Conservation (phyloP, 2,113 vertebrate species). For the Tursiops truncatus region DNA sequence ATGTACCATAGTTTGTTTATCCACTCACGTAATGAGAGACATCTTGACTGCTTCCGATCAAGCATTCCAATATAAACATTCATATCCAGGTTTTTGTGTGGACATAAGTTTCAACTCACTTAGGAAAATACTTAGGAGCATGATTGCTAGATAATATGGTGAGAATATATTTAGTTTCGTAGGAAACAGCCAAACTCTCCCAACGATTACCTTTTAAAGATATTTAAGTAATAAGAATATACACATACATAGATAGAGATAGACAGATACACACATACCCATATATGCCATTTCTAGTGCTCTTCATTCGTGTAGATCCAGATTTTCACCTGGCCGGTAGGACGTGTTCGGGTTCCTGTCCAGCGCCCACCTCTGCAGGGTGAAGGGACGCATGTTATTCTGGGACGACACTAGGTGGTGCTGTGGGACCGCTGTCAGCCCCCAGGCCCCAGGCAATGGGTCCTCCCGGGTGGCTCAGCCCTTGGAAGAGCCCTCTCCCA, state of each 20-base stretch:
- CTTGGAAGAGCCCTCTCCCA: neutral
- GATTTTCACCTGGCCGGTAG: neutral
- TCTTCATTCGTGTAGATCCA: neutral
- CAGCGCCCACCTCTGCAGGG: fast-evolving
- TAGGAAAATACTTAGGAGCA: neutral
- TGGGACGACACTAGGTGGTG: neutral
- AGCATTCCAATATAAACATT: neutral
- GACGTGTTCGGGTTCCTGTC: neutral
- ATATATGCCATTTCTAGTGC: neutral
- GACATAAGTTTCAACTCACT: neutral
- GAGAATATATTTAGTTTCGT: neutral
- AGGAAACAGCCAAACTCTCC: neutral
- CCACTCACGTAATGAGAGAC: neutral
- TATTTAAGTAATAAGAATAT: neutral
- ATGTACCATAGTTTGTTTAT: neutral
- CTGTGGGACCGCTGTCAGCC: conserved; percentile 23
- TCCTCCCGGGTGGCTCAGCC: fast-evolving
- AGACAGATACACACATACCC: neutral
- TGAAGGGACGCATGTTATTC: neutral
- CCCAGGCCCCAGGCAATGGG: fast-evolving
- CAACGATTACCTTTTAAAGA: neutral
- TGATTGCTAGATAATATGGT: neutral
- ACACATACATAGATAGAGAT: neutral
- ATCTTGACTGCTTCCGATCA: neutral
- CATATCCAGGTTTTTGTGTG: neutral